Base-by-base conservation (phyloP, 2,113 vertebrate genomes). In the Acrocephalus kingi region DNA sequence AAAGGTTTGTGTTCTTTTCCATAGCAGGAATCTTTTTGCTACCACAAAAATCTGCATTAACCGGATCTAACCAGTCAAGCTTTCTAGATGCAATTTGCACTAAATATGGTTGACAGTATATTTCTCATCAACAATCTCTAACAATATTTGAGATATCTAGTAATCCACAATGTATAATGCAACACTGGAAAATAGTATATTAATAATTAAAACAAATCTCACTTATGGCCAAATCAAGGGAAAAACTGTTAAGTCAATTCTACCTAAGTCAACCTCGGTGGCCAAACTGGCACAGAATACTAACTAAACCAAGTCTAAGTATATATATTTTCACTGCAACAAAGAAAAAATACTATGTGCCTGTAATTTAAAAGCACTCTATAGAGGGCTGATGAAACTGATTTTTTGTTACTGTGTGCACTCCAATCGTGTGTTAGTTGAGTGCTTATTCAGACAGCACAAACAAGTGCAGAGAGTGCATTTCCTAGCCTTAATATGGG, bases 401-500 rank as follows among this genome's bases (percentile, higher is more conserved):
- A 88, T 86, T 89, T 87, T 97, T 94, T 75, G 78, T 95, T 94
- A 94, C 90, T 83, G 92, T 19, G n/a, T 95, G 97, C 95, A 91
- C 98, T 98, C 98, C 90, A 37, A 68, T 94, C 69, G 20, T 92
- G 46, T 33, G 35, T 96, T 90, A 80, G 84, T 92, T 84, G 97
- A 97, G 97, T 96, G 98, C 97, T 97, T 69, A 81, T 93, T 96
- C 92, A 91, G 95, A 97, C 97, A 98, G 98, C 98, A 98, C 97
- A 97, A 91, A 93, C 94, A 82, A 97, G 97, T 94, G 97, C 94
- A 90, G 96, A 97, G 96, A 96, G 97, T 97, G 96, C 95, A 84
- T 97, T 97, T 98, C 98, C 97, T 97, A 98, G 98, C 98, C 98
- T 98, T 98, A 98, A 98, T 90, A 94, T 96, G 97, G 98, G 97